Evolutionary conservation across 2,797 vertebrate species (phyloP).

Genomic region (Nannoperca obscura): DNA sequence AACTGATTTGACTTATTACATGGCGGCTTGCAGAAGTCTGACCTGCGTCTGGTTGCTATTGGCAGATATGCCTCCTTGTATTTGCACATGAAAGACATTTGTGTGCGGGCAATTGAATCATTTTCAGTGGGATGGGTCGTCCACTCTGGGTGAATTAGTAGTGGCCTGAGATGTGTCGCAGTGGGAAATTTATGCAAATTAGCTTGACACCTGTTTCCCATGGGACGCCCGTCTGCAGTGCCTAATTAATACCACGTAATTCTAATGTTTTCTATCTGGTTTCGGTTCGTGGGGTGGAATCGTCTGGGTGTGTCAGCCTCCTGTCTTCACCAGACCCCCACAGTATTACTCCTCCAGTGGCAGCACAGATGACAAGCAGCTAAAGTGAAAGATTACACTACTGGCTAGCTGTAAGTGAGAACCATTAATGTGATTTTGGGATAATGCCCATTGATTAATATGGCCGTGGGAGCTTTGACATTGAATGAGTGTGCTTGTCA

Average conservation of each 20-base stretch:
- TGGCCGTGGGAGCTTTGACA: conserved; percentile 57
- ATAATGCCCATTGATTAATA: conserved; percentile 78
- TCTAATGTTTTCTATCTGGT: conserved; percentile 48
- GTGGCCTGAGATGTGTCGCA: conserved; percentile 35
- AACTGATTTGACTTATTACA: conserved; percentile 1
- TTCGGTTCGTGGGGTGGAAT: conserved; percentile 34
- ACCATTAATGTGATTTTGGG: conserved; percentile 76
- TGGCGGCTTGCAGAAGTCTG: background rate
- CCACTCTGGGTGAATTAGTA: conserved; percentile 38
- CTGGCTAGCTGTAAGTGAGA: conserved; percentile 61
- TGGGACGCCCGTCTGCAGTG: conserved; percentile 30
- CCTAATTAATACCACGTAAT: conserved; percentile 61
- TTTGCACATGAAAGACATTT: conserved; percentile 61
- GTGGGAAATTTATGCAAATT: conserved; percentile 63
- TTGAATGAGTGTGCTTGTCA: conserved; percentile 71
- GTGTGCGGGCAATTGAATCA: conserved; percentile 31
- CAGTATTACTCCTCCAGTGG: conserved; percentile 39
- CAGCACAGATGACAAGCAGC: conserved; percentile 55
- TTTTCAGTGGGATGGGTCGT: conserved; percentile 9
- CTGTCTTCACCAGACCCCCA: conserved; percentile 29
- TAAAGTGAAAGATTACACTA: conserved; percentile 67
- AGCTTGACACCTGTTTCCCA: conserved; percentile 41
- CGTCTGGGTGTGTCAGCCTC: conserved; percentile 27
- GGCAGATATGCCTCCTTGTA: background rate
- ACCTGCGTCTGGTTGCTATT: background rate